Percentiles rank a stretch among this genome's conserved stretches.
These are phyloP conservation scores for Drosophila niveifrons DNA, from an alignment of 2,888 invertebrate genomes.

Conservation along the genomic window DNA sequence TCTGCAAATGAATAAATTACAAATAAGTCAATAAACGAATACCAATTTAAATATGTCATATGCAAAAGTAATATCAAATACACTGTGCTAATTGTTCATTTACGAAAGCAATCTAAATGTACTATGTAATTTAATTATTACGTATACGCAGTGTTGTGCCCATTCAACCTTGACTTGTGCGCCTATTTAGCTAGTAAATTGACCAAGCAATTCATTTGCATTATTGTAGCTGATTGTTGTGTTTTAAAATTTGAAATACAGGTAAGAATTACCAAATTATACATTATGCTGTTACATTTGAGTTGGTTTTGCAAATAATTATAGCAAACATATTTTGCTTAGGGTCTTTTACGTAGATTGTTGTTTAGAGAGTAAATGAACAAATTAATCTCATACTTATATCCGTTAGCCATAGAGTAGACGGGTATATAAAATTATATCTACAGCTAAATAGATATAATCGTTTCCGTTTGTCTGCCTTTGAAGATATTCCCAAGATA, in stretches of 20 bases:
- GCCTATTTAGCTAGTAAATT: constrained; percentile 6
- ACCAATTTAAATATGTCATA: constrained; percentile 24
- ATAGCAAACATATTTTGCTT: too few species aligned
- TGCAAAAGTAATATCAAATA: constrained; percentile 17
- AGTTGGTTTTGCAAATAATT: too few species aligned
- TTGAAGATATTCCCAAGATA: too few species aligned
- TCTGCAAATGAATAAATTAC: constrained; percentile 31
- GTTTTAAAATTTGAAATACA: not conserved
- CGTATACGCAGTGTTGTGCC: constrained; percentile 28
- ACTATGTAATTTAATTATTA: constrained; percentile 32
- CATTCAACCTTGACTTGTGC: constrained; percentile 44
- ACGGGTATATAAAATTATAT: too few species aligned
- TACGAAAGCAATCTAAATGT: constrained; percentile 27
- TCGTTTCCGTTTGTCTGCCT: too few species aligned
- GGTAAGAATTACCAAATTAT: not conserved
- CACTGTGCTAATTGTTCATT: constrained; percentile 3
- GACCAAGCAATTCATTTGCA: constrained; percentile 31
- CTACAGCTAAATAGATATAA: too few species aligned
- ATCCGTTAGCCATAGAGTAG: too few species aligned
- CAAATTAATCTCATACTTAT: too few species aligned
- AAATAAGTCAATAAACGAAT: constrained; percentile 27
- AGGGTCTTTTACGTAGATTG: too few species aligned
- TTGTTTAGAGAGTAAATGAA: too few species aligned
- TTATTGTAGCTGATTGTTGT: not conserved
- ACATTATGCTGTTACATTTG: not conserved